Conservation (phyloP, 1,140 invertebrate species). For the Steinernema khuongi region DNA sequence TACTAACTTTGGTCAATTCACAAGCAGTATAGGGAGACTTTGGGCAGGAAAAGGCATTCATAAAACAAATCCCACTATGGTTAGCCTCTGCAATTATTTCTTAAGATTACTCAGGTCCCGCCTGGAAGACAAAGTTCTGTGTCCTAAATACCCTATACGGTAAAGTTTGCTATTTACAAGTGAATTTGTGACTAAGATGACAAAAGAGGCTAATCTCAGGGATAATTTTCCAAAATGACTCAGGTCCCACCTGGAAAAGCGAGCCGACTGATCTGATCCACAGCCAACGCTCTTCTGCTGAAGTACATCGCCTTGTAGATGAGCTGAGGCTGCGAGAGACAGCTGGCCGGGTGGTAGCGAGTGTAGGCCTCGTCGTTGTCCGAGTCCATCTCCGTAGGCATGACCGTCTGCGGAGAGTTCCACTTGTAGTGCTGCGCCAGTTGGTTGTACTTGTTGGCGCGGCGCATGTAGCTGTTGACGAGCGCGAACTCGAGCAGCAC, state of each 20-base stretch:
- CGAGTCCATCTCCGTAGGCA: not conserved
- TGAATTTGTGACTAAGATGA: no score
- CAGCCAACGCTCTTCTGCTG: slow-evolving; percentile 17
- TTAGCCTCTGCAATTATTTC: no score
- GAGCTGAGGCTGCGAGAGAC: slow-evolving; percentile 20
- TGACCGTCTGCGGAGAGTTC: not conserved
- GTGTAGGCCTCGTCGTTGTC: slow-evolving; percentile 14
- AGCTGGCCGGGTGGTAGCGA: slow-evolving; percentile 18
- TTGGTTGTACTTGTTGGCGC: slow-evolving; percentile 41
- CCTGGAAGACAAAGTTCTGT: no score
- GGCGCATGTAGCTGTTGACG: slow-evolving; percentile 67
- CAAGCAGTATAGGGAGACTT: no score
- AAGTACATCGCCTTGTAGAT: slow-evolving; percentile 31
- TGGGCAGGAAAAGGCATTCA: no score
- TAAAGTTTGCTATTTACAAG: no score
- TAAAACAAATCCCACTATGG: no score
- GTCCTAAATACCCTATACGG: no score
- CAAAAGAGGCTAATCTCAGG: no score
- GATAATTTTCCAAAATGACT: no score
- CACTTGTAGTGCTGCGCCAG: slow-evolving; percentile 30
- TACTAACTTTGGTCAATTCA: not conserved
- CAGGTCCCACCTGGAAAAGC: slow-evolving; percentile 19
- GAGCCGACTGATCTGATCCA: slow-evolving; percentile 27
- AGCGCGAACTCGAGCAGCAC: slow-evolving; percentile 86
- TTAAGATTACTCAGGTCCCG: not conserved